A percentile compares a stretch with the other conserved stretches of the same genome.
phyloP scores from a whole-genome alignment of 2,113 vertebrate genomes.

The Tragelaphus strepsiceros region DNA sequence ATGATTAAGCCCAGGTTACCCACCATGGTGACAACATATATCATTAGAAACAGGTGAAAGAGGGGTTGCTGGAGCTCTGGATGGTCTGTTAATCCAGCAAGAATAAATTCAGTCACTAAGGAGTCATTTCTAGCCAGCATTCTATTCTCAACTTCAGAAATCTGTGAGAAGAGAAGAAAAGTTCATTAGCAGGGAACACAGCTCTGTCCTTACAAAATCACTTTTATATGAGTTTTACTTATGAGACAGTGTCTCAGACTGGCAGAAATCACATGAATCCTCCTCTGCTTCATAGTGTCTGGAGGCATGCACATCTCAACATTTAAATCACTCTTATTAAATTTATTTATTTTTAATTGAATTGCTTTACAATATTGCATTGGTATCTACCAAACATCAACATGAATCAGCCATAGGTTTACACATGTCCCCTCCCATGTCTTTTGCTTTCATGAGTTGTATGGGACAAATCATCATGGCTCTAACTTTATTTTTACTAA shows the following conservation, averaged over 20 bases:
- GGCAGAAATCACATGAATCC: not conserved
- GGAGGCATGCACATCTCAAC: rapidly evolving
- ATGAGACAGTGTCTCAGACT: not conserved
- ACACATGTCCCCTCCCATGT: not conserved
- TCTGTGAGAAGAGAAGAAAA: not conserved
- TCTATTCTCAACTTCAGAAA: not conserved
- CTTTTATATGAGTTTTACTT: not conserved
- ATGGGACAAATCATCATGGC: not conserved
- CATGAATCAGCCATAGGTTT: not conserved
- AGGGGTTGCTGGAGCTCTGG: conserved; percentile 42
- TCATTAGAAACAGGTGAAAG: conserved; percentile 40
- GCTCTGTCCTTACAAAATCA: not conserved
- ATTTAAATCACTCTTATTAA: not conserved
- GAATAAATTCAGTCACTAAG: conserved; percentile 53
- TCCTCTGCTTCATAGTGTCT: not conserved
- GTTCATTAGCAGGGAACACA: not conserved
- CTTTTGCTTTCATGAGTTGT: not conserved
- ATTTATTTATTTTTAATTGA: not conserved
- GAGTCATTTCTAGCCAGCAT: conserved; percentile 9
- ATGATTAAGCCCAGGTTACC: conserved; percentile 40
- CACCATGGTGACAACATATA: not conserved
- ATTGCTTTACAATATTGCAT: not conserved
- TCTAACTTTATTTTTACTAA: not conserved
- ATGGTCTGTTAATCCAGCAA: conserved; percentile 44
- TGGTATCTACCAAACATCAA: not conserved